Conservation (phyloP, 2,113 vertebrate genomes). For the Phasianus colchicus region DNA sequence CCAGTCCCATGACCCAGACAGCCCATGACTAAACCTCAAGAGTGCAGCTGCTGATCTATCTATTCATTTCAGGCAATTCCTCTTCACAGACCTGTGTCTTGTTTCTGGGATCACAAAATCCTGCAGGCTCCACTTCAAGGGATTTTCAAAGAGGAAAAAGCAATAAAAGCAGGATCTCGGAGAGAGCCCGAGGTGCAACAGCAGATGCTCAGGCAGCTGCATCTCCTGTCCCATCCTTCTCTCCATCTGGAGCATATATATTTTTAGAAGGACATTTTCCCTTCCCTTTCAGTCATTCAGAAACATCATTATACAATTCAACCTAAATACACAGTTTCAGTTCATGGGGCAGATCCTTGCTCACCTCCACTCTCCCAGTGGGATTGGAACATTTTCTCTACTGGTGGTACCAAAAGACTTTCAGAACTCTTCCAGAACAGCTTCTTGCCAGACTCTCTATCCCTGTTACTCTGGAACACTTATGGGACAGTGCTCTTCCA, state of each 20-base stretch:
- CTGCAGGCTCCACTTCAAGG: neutral
- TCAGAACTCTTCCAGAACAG: neutral
- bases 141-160: slow-evolving; percentile 1
- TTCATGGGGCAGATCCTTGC: neutral
- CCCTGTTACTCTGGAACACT: rapidly evolving
- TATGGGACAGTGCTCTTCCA: neutral
- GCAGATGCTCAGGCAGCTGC: slow-evolving; percentile 40
- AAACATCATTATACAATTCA: neutral
- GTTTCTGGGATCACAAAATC: neutral
- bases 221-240: neutral
- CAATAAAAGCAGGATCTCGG: neutral
- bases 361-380: neutral
- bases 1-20: neutral
- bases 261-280: slow-evolving; percentile 10
- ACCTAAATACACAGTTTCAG: neutral
- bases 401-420: neutral
- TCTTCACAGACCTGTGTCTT: neutral
- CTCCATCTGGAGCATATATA: slow-evolving; percentile 16
- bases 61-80: neutral
- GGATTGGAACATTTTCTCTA: neutral
- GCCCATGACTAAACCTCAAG: neutral
- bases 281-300: neutral
- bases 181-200: neutral
- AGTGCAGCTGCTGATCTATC: neutral
- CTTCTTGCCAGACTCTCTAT: neutral